Evolutionary conservation across 2,113 vertebrate species (phyloP).

Genomic region (Conger conger): DNA sequence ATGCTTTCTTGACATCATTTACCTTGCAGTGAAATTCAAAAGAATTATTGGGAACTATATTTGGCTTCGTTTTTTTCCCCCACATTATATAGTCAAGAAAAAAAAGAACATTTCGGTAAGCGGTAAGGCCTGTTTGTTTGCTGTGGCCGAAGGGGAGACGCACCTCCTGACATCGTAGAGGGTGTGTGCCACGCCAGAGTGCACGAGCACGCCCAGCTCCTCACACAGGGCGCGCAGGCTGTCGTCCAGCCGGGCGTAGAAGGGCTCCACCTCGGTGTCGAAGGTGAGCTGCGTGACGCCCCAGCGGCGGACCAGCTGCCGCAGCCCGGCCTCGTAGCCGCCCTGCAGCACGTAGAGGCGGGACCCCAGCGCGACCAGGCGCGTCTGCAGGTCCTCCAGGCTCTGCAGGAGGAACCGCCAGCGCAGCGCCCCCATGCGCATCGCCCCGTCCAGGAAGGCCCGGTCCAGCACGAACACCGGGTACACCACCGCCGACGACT

Average conservation of each 20-base stretch:
- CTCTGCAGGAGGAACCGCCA: conserved; percentile 63
- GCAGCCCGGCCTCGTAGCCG: conserved; percentile 37
- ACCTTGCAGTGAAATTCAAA: too few species aligned
- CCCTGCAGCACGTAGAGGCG: conserved; percentile 57
- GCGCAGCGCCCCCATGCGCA: conserved; percentile 40
- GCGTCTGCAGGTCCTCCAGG: conserved; percentile 55
- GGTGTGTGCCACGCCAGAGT: conserved; percentile 53
- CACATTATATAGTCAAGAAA: neutral
- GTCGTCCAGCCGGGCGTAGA: conserved; percentile 57
- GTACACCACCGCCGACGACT: conserved; percentile 50
- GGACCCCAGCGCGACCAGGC: conserved; percentile 48
- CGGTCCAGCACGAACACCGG: conserved; percentile 57
- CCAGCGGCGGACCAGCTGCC: conserved; percentile 49
- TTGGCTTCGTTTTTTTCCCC: neutral
- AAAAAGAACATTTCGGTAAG: neutral
- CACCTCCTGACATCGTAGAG: conserved; percentile 57
- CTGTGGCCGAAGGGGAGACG: neutral
- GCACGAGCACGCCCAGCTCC: conserved; percentile 56
- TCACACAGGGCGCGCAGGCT: conserved; percentile 43
- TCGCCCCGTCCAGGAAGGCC: conserved; percentile 40
- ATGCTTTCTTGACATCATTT: neutral
- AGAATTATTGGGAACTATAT: too few species aligned
- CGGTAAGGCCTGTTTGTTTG: neutral
- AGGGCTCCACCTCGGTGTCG: conserved; percentile 55
- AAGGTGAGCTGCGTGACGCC: conserved; percentile 56